Evolutionary conservation across 2,113 vertebrate genomes (phyloP).

Genomic region (Daubentonia madagascariensis): DNA sequence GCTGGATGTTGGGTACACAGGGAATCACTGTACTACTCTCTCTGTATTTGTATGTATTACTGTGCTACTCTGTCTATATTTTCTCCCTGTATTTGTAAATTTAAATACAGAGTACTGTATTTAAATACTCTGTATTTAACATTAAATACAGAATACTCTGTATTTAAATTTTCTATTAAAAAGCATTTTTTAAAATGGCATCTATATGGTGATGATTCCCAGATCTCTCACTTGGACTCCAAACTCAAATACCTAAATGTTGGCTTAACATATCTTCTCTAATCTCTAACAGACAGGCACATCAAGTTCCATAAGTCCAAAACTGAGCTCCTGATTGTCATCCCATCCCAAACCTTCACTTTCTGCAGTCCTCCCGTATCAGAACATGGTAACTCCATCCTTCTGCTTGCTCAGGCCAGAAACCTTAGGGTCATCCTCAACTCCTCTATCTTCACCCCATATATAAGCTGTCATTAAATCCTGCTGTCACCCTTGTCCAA

Average conservation of each 20-base stretch:
- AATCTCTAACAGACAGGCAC: background rate
- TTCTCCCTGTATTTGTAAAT: too few relatives aligned
- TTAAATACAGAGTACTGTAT: too few relatives aligned
- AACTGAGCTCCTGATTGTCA: background rate
- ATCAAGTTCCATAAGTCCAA: background rate
- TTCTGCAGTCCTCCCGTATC: background rate
- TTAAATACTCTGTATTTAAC: too few relatives aligned
- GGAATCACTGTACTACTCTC: background rate
- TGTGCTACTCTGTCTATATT: too few relatives aligned
- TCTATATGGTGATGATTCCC: background rate
- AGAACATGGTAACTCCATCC: background rate
- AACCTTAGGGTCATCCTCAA: background rate
- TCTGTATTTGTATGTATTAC: constrained; percentile 39
- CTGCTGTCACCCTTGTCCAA: background rate
- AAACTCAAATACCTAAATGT: background rate
- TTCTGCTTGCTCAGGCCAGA: background rate
- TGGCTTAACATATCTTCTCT: background rate
- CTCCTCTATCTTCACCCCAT: background rate
- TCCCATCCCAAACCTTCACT: background rate
- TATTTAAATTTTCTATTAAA: constrained; percentile 36
- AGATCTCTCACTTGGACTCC: constrained; percentile 2
- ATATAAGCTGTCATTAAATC: background rate
- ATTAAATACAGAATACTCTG: too few relatives aligned
- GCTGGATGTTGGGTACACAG: background rate
- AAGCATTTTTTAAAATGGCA: background rate